phyloP scores from a whole-genome alignment of 2,797 vertebrate species.

The Morelia viridis region DNA sequence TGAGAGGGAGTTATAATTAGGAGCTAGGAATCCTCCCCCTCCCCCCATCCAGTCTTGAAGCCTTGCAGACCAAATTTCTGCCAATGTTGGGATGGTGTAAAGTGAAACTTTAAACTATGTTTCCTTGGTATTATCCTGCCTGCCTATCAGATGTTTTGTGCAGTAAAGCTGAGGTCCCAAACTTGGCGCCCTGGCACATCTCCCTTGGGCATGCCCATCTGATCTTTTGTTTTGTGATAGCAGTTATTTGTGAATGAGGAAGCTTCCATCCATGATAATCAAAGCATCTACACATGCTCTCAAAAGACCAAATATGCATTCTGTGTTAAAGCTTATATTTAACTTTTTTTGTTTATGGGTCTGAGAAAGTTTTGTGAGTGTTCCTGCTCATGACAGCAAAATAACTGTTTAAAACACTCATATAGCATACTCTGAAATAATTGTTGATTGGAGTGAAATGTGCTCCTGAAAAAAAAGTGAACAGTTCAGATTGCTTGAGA shows the following conservation, averaged over 20 bases:
- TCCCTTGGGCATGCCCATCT: not conserved
- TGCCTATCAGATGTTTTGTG: not conserved
- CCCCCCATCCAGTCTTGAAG: not conserved
- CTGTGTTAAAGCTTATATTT: not conserved
- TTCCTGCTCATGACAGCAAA: slow-evolving; percentile 39
- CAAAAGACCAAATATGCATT: not conserved
- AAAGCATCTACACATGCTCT: not conserved
- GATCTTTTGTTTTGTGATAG: not conserved
- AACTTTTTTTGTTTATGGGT: not conserved
- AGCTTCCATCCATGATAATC: not conserved
- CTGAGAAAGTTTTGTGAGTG: slow-evolving; percentile 15
- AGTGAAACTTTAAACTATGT: not conserved
- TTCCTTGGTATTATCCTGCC: not conserved
- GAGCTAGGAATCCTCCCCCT: not conserved
- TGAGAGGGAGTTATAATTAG: not conserved
- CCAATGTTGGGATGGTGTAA: not conserved
- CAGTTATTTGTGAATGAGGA: not conserved
- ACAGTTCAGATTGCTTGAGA: slow-evolving; percentile 63
- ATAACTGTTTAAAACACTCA: slow-evolving; percentile 53
- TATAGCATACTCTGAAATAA: slow-evolving; percentile 62
- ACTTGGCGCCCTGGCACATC: not conserved
- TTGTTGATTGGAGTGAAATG: slow-evolving; percentile 65
- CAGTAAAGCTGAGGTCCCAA: not conserved
- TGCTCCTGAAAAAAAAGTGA: slow-evolving; percentile 50
- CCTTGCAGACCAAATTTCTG: not conserved